Percentiles rank a stretch among this genome's conserved stretches.
These are phyloP conservation scores for Macrotrachela quadricornifera DNA, from an alignment of 1,140 invertebrate species.

Conservation along the genomic window DNA sequence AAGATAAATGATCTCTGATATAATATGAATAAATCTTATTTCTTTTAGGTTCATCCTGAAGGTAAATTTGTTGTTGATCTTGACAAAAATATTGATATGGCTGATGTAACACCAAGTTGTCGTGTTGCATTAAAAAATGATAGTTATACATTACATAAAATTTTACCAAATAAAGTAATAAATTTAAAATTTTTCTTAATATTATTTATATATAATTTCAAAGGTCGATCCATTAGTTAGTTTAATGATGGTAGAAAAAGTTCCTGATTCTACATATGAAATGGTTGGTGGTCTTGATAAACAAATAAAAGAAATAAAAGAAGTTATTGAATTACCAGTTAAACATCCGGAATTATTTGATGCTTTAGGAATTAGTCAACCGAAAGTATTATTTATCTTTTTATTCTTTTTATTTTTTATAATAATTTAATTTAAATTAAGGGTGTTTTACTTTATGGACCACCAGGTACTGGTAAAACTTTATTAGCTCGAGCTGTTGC, in stretches of 20 bases:
- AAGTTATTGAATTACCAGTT: constrained; percentile 95
- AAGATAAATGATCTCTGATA: no score
- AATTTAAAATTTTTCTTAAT: no score
- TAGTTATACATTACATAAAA: constrained; percentile 94
- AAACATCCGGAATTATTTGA: constrained; percentile 99
- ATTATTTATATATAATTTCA: no score
- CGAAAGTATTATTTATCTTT: constrained; percentile 39
- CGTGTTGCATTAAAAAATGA: constrained; percentile 91
- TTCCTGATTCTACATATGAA: constrained; percentile 95
- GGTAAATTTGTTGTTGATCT: constrained; percentile 99
- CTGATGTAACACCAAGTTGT: constrained; percentile 88
- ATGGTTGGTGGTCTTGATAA: constrained; percentile 99
- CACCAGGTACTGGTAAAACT: constrained; percentile 89
- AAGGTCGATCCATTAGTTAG: constrained; percentile 82
- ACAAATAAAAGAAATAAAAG: constrained; percentile 99
- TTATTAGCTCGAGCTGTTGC: constrained; percentile 88
- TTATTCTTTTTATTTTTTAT: no score
- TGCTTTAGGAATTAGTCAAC: constrained; percentile 94
- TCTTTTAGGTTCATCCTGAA: constrained; percentile 83
- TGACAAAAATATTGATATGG: constrained; percentile 98
- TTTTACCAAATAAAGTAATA: constrained; percentile 73
- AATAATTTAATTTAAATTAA: no score
- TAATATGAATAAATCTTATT: no score
- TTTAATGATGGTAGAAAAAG: constrained; percentile 99
- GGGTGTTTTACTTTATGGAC: constrained; percentile 87